Percentiles rank a stretch among this genome's conserved stretches.
These are phyloP conservation scores for Muntiacus reevesi DNA, from an alignment of 2,113 vertebrate species.

Conservation along the genomic window DNA sequence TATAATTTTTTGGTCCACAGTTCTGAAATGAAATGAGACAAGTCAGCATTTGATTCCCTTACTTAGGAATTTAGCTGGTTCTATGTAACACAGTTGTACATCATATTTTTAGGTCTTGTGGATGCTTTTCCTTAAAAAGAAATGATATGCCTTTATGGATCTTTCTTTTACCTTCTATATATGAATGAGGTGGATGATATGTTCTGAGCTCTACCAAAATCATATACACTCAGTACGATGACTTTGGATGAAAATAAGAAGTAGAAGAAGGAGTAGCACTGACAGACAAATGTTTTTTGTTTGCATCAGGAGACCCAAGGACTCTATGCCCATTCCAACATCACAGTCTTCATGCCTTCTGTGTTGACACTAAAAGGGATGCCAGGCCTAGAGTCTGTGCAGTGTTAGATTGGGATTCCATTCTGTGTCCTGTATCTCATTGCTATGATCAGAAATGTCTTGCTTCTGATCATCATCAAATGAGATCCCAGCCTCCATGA, in stretches of 20 bases:
- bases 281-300: not conserved
- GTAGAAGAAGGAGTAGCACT: not conserved
- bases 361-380: not conserved
- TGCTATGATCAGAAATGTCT: not conserved
- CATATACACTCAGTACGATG: not conserved
- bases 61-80: not conserved
- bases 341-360: not conserved
- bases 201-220: not conserved
- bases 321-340: not conserved
- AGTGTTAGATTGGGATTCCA: not conserved
- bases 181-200: not conserved
- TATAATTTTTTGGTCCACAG: not conserved
- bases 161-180: not conserved
- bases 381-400: not conserved
- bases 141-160: not conserved
- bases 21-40: not conserved
- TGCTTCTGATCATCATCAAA: slow-evolving; percentile 9
- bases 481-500: not conserved
- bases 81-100: not conserved
- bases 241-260: not conserved
- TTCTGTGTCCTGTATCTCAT: not conserved
- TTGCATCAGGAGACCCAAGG: not conserved
- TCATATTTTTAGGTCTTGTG: not conserved
- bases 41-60: not conserved
- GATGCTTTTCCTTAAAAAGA: not conserved